Base-by-base conservation (phyloP, 1,140 invertebrate genomes). In the Wiebesia pumilae region DNA sequence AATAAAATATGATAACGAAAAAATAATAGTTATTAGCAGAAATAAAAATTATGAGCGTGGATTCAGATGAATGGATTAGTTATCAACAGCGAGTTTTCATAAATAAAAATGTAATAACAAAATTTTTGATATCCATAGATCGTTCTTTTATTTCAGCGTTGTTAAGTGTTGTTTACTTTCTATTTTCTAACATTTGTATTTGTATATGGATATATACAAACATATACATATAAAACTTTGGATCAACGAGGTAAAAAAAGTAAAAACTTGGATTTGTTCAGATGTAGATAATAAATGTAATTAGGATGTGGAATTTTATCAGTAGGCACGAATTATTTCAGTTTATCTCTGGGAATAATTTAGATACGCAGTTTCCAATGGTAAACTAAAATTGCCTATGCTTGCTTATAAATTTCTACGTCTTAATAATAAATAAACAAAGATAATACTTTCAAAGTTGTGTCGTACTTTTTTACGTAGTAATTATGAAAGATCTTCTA, bases 381-480 rank as follows among this genome's bases (percentile, higher is more conserved):
- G 0, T 43, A 16, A 75, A 43, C 9, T 43, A 43, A 51, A 81
- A 82, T 82, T 47, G 9, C 30, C 43, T 9, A 38, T 80, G 12
- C 30, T 69, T 47, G 14, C 65, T 81, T 33, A 47, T 73, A 27
- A 9, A 83, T 73, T 73, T 0, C 14, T 73, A 54, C 40, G 33
- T 75, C 12, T 43, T 43, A 75, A 43, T 43, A 73, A 78, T 7
- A 47, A 14, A 54, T 54, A 35, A 58, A 79, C 2, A 79, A 47
- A 9, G 30, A 35, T 33, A 78, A 58, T 21, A 54, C 3, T 33
- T 73, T 54, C 65, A 30, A 33, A 62, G 35, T 86, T 77, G 84
- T 43, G 27, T 85, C n/a, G 54, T 86, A 86, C 71, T 86, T 86
- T 86, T 86, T 82, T 82, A 86, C 85, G 80, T 58, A 83, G 35